phyloP scores from a whole-genome alignment of 2,797 vertebrate genomes.

The Synaphobranchus kaupii region DNA sequence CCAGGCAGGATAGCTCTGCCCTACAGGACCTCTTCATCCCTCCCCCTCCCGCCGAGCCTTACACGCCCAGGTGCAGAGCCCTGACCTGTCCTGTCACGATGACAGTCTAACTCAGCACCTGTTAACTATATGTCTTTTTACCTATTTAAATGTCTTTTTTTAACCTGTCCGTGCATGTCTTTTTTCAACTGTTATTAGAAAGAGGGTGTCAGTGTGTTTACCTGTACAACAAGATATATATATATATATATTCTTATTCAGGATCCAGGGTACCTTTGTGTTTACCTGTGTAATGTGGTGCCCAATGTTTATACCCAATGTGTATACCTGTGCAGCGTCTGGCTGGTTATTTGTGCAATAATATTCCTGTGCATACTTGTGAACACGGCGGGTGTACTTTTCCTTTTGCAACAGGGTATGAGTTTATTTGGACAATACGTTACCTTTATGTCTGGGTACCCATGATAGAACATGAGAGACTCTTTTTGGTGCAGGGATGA shows the following conservation, averaged over 20 bases:
- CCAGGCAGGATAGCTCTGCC: constrained; percentile 93
- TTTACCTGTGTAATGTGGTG: background rate
- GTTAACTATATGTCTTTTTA: background rate
- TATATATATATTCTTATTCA: too few relatives aligned
- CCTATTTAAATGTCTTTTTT: background rate
- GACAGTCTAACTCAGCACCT: background rate
- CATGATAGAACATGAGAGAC: background rate
- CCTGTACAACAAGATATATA: background rate
- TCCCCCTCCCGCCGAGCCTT: constrained; percentile 93
- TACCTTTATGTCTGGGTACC: background rate
- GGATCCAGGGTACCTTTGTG: background rate
- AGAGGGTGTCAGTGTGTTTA: background rate
- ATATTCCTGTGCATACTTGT: background rate
- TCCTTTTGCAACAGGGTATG: background rate
- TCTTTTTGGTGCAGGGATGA: constrained; percentile 79
- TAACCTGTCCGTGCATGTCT: background rate
- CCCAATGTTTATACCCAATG: background rate
- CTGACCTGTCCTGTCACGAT: background rate
- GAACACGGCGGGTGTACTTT: background rate
- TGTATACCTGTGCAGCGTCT: background rate
- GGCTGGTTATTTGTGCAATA: background rate
- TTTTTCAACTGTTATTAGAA: background rate
- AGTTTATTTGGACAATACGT: background rate
- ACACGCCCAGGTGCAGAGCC: constrained; percentile 85
- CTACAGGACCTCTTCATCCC: constrained; percentile 97